Evolutionary conservation across 1,140 invertebrate species (phyloP).

Genomic region (roundworm (Caenorhabditis elegans)): DNA sequence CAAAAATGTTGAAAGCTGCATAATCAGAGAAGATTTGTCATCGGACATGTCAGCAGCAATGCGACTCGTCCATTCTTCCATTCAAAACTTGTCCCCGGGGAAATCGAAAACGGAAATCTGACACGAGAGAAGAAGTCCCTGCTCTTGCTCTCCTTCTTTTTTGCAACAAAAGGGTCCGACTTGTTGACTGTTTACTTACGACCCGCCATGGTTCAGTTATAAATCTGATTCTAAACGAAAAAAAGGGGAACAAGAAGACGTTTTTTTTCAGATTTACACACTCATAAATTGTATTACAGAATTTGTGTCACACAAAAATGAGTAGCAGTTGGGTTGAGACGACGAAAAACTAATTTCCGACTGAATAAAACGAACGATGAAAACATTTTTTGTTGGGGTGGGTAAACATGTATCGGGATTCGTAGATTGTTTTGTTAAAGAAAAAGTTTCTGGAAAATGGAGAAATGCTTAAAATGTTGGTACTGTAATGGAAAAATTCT

Average conservation of each 20-base stretch:
- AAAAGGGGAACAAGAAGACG: neutral
- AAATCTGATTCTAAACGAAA: neutral
- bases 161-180: too few relatives aligned
- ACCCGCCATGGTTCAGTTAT: neutral
- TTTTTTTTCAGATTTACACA: constrained; percentile 12
- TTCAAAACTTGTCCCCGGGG: constrained; percentile 20
- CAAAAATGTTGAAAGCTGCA: constrained; percentile 12
- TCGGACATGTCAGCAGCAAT: neutral
- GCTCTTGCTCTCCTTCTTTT: too few relatives aligned
- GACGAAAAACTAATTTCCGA: neutral
- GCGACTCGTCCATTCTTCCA: neutral
- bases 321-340: neutral
- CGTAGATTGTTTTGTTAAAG: too few relatives aligned
- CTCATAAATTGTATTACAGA: constrained; percentile 2
- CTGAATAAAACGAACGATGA: constrained; percentile 9
- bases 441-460: too few relatives aligned
- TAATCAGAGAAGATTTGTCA: constrained; percentile 27
- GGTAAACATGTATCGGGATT: neutral
- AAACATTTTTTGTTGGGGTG: neutral
- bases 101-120: constrained; percentile 24
- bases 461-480: too few relatives aligned
- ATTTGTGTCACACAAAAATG: constrained; percentile 9
- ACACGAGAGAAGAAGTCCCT: too few relatives aligned
- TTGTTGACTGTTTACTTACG: constrained; percentile 22
- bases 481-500: too few relatives aligned